phyloP scores from a whole-genome alignment of 2,888 invertebrate species.

The Calameuta pallipes region DNA sequence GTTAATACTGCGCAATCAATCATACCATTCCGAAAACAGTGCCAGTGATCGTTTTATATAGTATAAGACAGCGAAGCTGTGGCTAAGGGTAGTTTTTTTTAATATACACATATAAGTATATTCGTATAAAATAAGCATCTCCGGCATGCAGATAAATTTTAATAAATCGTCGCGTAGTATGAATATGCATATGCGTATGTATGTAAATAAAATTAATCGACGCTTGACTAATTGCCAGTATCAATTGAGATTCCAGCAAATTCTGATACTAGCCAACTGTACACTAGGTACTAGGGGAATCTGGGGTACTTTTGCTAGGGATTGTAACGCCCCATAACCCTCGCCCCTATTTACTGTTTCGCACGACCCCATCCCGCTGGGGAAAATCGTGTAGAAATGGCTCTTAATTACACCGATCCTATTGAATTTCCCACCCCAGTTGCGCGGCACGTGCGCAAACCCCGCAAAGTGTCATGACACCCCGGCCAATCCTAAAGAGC shows the following conservation, averaged over 20 bases:
- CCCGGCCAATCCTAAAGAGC: background rate
- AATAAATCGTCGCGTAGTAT: no score
- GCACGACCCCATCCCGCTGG: constrained; percentile 40
- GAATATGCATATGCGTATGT: background rate
- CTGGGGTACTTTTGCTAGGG: background rate
- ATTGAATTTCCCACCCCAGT: constrained; percentile 57
- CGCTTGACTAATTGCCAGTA: constrained; percentile 19
- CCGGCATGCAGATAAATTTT: background rate
- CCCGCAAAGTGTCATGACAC: constrained; percentile 48
- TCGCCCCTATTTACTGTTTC: constrained; percentile 56
- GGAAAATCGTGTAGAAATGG: constrained; percentile 64
- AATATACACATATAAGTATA: background rate
- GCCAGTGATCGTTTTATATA: background rate
- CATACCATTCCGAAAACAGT: constrained; percentile 50
- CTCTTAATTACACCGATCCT: constrained; percentile 66
- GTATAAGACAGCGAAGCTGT: background rate
- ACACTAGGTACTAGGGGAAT: background rate
- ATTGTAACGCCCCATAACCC: constrained; percentile 25
- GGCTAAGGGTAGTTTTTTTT: background rate
- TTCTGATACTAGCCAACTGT: constrained; percentile 6
- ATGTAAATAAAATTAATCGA: background rate
- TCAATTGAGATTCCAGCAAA: constrained; percentile 20
- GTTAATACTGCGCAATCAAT: constrained; percentile 60
- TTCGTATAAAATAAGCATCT: background rate
- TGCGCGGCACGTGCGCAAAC: constrained; percentile 52